phyloP scores from a whole-genome alignment of 2,888 invertebrate species.

The Lampropteryx suffumata region DNA sequence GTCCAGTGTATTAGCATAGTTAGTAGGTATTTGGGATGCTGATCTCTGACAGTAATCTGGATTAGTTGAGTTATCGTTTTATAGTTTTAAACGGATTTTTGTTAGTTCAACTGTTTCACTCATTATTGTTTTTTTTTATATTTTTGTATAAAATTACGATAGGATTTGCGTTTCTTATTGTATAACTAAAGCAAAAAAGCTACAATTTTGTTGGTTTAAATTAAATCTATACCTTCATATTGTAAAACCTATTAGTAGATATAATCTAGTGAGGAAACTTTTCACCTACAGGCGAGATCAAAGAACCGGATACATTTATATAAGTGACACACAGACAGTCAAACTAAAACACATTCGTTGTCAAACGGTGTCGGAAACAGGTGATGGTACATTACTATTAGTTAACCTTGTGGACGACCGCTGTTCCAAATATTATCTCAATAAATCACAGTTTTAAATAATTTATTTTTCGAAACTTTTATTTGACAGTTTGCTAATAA shows the following conservation, averaged over 20 bases:
- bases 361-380: conserved; percentile 21
- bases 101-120: too few species aligned
- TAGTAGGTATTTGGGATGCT: too few species aligned
- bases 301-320: conserved; percentile 35
- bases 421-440: conserved; percentile 13
- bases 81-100: too few species aligned
- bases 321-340: conserved; percentile 26
- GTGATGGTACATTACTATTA: conserved; percentile 14
- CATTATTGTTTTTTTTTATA: too few species aligned
- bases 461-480: conserved; percentile 15
- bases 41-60: too few species aligned
- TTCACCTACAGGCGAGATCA: conserved; percentile 25
- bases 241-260: conserved; percentile 5
- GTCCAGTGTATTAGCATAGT: too few species aligned
- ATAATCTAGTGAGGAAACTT: conserved; percentile 11
- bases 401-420: conserved; percentile 44
- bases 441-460: conserved; percentile 16
- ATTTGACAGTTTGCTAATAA: conserved; percentile 17
- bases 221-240: background rate
- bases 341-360: conserved; percentile 30
- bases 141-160: too few species aligned
- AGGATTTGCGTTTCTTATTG: too few species aligned
- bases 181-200: too few species aligned
- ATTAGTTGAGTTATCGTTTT: too few species aligned
- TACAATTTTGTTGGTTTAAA: background rate